phyloP scores from a whole-genome alignment of 2,888 invertebrate genomes.

The Acanthococcus lagerstroemiae region DNA sequence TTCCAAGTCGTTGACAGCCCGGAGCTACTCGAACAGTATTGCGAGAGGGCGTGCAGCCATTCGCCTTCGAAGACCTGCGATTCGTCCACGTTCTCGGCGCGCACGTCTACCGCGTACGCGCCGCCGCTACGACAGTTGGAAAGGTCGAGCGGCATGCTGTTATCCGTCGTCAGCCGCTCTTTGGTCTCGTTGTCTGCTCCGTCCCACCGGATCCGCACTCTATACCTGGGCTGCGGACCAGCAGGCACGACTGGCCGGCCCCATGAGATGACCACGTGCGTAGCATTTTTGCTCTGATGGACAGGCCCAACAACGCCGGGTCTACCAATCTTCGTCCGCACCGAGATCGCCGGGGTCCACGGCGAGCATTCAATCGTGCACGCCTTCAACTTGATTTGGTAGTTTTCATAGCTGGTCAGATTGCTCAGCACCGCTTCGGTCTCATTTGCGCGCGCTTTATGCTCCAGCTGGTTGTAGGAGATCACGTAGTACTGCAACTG shows the following conservation, averaged over 20 bases:
- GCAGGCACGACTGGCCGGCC: slow-evolving; percentile 45
- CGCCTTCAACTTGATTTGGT: slow-evolving; percentile 59
- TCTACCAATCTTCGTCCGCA: slow-evolving; percentile 53
- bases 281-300: slow-evolving; percentile 44
- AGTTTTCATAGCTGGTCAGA: slow-evolving; percentile 54
- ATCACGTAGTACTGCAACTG: neutral
- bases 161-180: neutral
- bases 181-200: neutral
- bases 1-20: neutral
- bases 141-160: neutral
- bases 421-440: slow-evolving; percentile 40
- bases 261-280: slow-evolving; percentile 47
- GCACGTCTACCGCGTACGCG: neutral
- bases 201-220: slow-evolving; percentile 41
- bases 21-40: neutral
- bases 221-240: slow-evolving; percentile 50
- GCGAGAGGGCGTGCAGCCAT: neutral
- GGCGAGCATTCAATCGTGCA: slow-evolving; percentile 60
- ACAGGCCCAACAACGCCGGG: slow-evolving; percentile 40
- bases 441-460: slow-evolving; percentile 5
- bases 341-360: slow-evolving; percentile 45
- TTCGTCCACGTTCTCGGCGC: slow-evolving; percentile 6
- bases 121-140: neutral
- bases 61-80: neutral
- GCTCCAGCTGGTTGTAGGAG: neutral